These are phyloP conservation scores for Lepus oiostolus DNA, from an alignment of 2,797 vertebrate genomes.

Conservation along the genomic window DNA sequence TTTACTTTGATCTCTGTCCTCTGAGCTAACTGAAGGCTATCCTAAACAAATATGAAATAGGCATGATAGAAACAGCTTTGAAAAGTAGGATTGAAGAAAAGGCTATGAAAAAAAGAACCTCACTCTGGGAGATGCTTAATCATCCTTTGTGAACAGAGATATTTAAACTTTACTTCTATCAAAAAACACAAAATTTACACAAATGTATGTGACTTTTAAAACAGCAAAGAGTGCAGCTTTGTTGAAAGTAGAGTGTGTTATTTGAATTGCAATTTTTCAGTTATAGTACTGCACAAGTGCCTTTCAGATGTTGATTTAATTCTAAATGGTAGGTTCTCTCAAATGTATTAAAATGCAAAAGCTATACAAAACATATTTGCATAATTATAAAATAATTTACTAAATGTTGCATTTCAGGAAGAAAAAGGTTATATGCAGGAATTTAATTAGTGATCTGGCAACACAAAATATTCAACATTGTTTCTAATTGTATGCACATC, in stretches of 20 bases:
- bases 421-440: constrained; percentile 74
- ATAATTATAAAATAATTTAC: constrained; percentile 71
- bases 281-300: neutral
- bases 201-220: constrained; percentile 40
- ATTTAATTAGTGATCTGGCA: constrained; percentile 76
- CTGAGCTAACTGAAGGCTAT: neutral
- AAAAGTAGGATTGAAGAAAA: neutral
- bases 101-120: neutral
- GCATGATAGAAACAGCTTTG: neutral
- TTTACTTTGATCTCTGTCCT: neutral
- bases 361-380: constrained; percentile 52
- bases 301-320: constrained; percentile 22
- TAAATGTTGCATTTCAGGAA: constrained; percentile 76
- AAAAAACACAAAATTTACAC: neutral
- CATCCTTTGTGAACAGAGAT: neutral
- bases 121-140: neutral
- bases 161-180: neutral
- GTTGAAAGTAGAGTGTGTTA: neutral
- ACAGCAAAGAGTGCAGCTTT: neutral
- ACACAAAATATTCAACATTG: constrained; percentile 73
- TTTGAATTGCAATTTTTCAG: neutral
- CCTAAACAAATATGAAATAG: neutral
- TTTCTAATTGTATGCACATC: constrained; percentile 65
- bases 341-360: constrained; percentile 76
- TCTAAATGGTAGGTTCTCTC: constrained; percentile 37